Conservation (phyloP, 2,797 vertebrate genomes). For the Diglossa cyanea region DNA sequence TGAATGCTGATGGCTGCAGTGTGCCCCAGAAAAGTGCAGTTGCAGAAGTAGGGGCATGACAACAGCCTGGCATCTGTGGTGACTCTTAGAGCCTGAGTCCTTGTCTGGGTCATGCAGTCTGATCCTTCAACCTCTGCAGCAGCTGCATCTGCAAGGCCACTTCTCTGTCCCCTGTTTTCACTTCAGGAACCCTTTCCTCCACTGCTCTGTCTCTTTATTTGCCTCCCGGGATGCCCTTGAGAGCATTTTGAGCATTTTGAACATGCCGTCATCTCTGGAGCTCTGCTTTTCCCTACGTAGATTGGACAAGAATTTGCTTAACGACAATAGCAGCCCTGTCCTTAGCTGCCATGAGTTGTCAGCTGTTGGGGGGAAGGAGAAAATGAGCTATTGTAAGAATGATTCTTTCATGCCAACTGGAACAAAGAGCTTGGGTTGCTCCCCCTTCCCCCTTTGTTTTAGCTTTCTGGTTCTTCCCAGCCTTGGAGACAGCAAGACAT, state of each 20-base stretch:
- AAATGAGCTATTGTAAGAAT: slow-evolving; percentile 66
- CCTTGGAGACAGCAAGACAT: background rate
- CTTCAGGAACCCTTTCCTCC: slow-evolving; percentile 53
- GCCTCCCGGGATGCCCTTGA: slow-evolving; percentile 39
- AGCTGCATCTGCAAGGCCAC: background rate
- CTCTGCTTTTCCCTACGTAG: slow-evolving; percentile 48
- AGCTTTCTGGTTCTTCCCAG: slow-evolving; percentile 52
- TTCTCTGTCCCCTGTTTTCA: background rate
- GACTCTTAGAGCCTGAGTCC: background rate
- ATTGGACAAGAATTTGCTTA: slow-evolving; percentile 59
- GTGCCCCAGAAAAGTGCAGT: background rate
- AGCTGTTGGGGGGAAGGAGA: slow-evolving; percentile 63
- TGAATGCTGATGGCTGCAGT: background rate
- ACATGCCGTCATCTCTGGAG: slow-evolving; percentile 57
- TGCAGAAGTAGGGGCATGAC: background rate
- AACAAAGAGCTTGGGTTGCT: slow-evolving; percentile 57
- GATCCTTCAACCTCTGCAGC: background rate
- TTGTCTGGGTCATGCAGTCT: background rate
- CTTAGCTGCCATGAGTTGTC: slow-evolving; percentile 64
- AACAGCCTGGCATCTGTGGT: background rate
- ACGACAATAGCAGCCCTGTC: slow-evolving; percentile 66
- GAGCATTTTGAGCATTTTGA: slow-evolving; percentile 34
- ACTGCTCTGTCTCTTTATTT: slow-evolving; percentile 47
- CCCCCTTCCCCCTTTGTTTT: slow-evolving; percentile 51
- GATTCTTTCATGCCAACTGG: slow-evolving; percentile 56